Evolutionary conservation across 2,797 vertebrate genomes (phyloP).

Genomic region (Eulemur rubriventer): DNA sequence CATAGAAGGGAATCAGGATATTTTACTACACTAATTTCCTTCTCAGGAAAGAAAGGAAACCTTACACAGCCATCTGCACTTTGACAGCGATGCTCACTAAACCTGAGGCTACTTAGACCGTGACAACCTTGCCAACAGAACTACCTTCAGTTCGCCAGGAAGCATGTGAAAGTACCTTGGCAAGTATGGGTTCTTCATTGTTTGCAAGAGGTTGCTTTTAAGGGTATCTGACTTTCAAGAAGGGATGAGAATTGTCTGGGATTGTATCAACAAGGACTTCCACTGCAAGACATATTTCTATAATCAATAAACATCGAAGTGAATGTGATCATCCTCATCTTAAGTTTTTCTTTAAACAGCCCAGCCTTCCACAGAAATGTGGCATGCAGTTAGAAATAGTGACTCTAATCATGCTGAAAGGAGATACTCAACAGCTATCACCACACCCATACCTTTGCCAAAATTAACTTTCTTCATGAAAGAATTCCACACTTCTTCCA

Average conservation of each 20-base stretch:
- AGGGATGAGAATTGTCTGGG: background rate
- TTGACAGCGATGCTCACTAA: background rate
- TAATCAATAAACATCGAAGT: background rate
- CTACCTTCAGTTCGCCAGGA: background rate
- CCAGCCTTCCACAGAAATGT: background rate
- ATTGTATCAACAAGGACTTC: background rate
- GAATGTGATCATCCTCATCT: background rate
- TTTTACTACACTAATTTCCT: slow-evolving; percentile 38
- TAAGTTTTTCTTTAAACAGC: slow-evolving; percentile 32
- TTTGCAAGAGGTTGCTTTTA: background rate
- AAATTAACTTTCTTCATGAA: slow-evolving; percentile 14
- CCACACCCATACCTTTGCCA: background rate
- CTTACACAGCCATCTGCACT: background rate
- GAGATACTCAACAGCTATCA: background rate
- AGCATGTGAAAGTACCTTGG: background rate
- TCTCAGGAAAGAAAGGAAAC: background rate
- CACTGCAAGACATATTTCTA: background rate
- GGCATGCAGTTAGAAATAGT: background rate
- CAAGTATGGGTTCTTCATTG: background rate
- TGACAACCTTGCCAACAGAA: background rate
- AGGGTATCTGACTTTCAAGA: slow-evolving; percentile 1
- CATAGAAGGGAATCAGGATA: background rate
- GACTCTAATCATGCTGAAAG: background rate
- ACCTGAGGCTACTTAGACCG: background rate
- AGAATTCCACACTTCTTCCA: background rate